These are phyloP conservation scores for Erythrocercus mccallii DNA, from an alignment of 2,113 vertebrate species.

Conservation along the genomic window DNA sequence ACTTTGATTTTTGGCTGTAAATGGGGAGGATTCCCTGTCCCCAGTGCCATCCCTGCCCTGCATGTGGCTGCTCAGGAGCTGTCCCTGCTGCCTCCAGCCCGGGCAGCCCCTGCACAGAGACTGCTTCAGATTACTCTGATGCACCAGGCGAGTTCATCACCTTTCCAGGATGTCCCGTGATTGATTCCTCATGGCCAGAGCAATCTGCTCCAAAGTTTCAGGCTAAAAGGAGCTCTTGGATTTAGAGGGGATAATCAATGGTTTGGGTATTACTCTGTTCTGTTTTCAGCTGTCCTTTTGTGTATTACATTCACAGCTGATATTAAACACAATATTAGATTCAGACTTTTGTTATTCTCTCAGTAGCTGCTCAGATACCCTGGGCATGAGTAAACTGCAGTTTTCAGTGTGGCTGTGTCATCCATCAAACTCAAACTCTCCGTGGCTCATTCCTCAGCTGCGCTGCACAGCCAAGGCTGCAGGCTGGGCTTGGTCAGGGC, in stretches of 20 bases:
- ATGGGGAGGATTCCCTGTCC: conserved; percentile 4
- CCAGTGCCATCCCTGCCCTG: conserved; percentile 34
- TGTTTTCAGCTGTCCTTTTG: neutral
- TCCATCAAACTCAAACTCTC: neutral
- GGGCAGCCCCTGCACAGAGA: neutral
- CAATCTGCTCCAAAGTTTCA: conserved; percentile 49
- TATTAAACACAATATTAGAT: neutral
- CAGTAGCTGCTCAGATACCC: neutral
- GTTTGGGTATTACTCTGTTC: neutral
- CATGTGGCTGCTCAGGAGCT: conserved; percentile 39
- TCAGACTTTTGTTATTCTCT: neutral
- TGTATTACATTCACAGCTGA: neutral
- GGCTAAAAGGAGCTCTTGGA: neutral
- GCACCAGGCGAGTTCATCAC: conserved; percentile 70
- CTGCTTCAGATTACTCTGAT: conserved; percentile 65
- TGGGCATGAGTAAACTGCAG: neutral
- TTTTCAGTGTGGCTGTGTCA: neutral
- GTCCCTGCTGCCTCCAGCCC: conserved; percentile 63
- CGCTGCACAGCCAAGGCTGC: neutral
- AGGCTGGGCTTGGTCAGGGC: neutral
- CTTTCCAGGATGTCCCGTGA: conserved; percentile 66
- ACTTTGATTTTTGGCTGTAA: neutral
- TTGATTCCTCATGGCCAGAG: conserved; percentile 73
- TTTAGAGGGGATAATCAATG: neutral
- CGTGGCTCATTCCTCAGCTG: neutral